These are phyloP conservation scores for Argynnis bischoffii DNA, from an alignment of 2,888 invertebrate genomes.

Conservation along the genomic window DNA sequence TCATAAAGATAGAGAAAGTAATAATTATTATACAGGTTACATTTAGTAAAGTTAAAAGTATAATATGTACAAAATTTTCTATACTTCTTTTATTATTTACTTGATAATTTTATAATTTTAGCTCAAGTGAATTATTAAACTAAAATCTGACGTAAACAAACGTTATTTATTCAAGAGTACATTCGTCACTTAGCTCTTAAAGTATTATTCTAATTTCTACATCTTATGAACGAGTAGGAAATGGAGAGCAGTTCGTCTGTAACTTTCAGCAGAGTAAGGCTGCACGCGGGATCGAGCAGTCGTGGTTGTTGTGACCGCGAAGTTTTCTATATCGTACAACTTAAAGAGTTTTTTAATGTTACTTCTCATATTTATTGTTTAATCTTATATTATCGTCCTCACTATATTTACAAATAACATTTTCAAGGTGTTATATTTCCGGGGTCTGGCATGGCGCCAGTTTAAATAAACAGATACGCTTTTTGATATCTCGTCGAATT, in stretches of 20 bases:
- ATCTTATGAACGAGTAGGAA: neutral
- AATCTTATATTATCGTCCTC: slow-evolving; percentile 15
- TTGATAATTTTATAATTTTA: no score
- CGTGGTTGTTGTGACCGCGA: slow-evolving; percentile 12
- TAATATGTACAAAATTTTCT: no score
- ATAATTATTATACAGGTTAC: no score
- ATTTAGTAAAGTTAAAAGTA: no score
- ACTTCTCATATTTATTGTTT: slow-evolving; percentile 15
- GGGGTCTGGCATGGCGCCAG: slow-evolving; percentile 71
- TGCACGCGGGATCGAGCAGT: slow-evolving; percentile 22
- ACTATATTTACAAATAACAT: slow-evolving; percentile 33
- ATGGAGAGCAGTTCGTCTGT: slow-evolving; percentile 20
- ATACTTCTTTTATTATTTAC: no score
- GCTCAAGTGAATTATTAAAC: no score
- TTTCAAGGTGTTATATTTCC: slow-evolving; percentile 61
- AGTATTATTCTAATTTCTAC: neutral
- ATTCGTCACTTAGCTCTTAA: no score
- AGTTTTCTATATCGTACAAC: neutral
- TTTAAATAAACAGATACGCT: slow-evolving; percentile 44
- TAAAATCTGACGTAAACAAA: no score
- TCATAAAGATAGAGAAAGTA: no score
- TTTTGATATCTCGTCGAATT: slow-evolving; percentile 24
- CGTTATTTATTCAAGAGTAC: no score
- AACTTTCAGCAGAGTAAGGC: slow-evolving; percentile 32
- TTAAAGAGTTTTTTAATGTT: slow-evolving; percentile 4